Evolutionary conservation across 2,888 invertebrate species (phyloP).

Genomic region (Tolmerus cingulatus): DNA sequence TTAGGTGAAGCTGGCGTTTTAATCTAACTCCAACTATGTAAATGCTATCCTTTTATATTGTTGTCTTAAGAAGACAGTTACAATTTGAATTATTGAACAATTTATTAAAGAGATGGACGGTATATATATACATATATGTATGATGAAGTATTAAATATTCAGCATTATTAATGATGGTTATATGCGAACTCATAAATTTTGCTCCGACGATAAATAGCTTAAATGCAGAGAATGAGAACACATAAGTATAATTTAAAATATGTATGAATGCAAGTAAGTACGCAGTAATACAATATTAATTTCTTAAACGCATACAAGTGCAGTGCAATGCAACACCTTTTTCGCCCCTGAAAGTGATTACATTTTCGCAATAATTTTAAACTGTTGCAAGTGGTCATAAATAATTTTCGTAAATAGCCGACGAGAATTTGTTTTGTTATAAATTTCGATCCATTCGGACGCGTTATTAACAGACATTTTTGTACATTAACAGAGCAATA

Average conservation of each 20-base stretch:
- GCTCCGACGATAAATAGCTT: background rate
- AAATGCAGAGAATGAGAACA: background rate
- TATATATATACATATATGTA: too few species aligned
- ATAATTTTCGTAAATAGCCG: conserved; percentile 48
- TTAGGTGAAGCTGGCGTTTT: background rate
- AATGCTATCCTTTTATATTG: background rate
- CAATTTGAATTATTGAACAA: too few species aligned
- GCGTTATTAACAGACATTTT: conserved; percentile 49
- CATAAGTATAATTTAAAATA: background rate
- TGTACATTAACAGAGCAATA: conserved; percentile 48
- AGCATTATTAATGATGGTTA: background rate
- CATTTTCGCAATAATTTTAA: conserved; percentile 44
- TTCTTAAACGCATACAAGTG: background rate
- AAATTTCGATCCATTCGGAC: conserved; percentile 48
- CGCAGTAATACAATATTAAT: background rate
- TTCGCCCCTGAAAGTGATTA: background rate
- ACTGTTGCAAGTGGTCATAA: conserved; percentile 46
- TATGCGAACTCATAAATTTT: background rate
- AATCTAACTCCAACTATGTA: background rate
- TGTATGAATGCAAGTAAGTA: background rate
- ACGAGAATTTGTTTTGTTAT: conserved; percentile 49
- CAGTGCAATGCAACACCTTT: background rate
- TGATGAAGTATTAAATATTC: background rate
- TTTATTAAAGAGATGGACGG: too few species aligned
- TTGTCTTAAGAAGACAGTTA: background rate